Evolutionary conservation across 2,888 invertebrate species (phyloP).

Genomic region (Tenthredo scrophulariae): DNA sequence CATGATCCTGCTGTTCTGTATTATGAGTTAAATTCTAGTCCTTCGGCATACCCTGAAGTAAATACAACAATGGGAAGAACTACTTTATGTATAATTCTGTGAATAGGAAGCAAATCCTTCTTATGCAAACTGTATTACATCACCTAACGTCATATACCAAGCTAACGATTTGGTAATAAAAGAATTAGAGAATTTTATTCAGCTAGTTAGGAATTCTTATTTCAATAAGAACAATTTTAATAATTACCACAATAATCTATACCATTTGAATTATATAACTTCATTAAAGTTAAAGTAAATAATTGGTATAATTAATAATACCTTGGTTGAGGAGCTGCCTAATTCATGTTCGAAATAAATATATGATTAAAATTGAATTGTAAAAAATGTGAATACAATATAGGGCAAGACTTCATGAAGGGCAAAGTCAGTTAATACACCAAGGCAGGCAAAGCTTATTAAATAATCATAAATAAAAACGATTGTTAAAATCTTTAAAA

Average conservation of each 20-base stretch:
- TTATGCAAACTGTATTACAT: not conserved
- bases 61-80: constrained; percentile 8
- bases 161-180: constrained; percentile 5
- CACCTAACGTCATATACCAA: not conserved
- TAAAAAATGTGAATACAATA: constrained; percentile 24
- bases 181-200: not conserved
- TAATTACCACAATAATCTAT: constrained; percentile 6
- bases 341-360: not conserved
- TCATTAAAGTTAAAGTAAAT: constrained; percentile 31
- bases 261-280: not conserved
- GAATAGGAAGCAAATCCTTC: not conserved
- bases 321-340: constrained; percentile 14
- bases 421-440: constrained; percentile 31
- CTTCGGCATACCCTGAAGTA: not conserved
- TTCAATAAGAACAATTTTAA: not conserved
- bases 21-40: not conserved
- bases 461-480: constrained; percentile 55
- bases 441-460: constrained; percentile 39
- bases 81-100: not conserved
- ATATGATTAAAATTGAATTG: not conserved
- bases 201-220: constrained; percentile 4
- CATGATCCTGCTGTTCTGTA: constrained; percentile 19
- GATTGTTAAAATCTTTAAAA: constrained; percentile 51
- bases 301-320: constrained; percentile 23
- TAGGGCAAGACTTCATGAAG: not conserved